A percentile compares a stretch with the other conserved stretches of the same genome.
Conservation (phyloP, 2,888 invertebrate species). For the Rambutsinella grinnellia region DNA sequence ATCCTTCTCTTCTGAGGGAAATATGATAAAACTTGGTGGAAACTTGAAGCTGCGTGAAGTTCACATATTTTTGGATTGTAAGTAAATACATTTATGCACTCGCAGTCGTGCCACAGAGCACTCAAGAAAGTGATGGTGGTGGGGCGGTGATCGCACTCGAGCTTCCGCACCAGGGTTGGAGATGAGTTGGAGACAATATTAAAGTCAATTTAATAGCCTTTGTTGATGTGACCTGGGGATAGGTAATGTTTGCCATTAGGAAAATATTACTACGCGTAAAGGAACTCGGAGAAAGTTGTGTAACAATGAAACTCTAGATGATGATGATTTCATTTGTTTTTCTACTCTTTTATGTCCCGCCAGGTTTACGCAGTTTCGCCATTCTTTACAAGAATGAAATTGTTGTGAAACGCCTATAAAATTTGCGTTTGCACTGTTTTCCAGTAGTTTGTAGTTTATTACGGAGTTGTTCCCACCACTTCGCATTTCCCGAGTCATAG, state of each 20-base stretch:
- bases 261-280: slow-evolving; percentile 32
- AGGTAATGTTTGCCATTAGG: slow-evolving; percentile 49
- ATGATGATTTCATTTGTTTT: slow-evolving; percentile 38
- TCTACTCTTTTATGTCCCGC: not conserved
- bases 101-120: not conserved
- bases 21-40: not conserved
- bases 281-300: slow-evolving; percentile 29
- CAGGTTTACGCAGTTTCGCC: not conserved
- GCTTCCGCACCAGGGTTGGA: slow-evolving; percentile 4
- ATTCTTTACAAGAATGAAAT: not conserved
- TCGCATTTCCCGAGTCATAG: not conserved
- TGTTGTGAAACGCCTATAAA: not conserved
- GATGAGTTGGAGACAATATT: slow-evolving; percentile 37
- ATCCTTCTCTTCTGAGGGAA: not conserved
- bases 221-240: slow-evolving; percentile 49
- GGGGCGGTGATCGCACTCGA: not conserved
- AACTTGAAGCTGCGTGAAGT: not conserved
- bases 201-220: slow-evolving; percentile 50
- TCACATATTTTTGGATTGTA: not conserved
- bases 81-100: not conserved
- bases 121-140: not conserved
- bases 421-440: not conserved
- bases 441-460: not conserved
- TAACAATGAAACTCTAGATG: slow-evolving; percentile 1
- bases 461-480: not conserved